Percentiles rank a stretch among this genome's conserved stretches.
Conservation (phyloP, 2,797 vertebrate genomes). For the Syndactyla subalaris region DNA sequence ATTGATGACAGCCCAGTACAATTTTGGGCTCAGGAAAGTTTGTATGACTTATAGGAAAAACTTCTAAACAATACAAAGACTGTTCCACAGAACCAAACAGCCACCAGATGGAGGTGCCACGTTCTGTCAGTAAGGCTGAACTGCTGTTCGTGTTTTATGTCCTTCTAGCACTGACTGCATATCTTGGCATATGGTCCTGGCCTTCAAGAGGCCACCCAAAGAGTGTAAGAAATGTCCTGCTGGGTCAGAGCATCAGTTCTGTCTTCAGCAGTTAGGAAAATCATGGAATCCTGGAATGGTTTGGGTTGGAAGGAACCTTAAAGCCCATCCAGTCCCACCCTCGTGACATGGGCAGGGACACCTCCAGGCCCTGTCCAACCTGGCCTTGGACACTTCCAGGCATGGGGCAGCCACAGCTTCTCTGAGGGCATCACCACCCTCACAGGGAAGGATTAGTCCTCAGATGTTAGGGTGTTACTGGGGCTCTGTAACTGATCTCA, state of each 20-base stretch:
- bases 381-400: not conserved
- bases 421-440: not conserved
- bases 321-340: not conserved
- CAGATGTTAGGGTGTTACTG: not conserved
- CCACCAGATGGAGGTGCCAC: not conserved
- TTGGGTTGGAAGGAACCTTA: not conserved
- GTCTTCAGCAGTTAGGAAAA: not conserved
- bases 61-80: not conserved
- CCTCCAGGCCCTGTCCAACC: not conserved
- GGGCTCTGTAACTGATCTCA: not conserved
- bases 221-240: not conserved
- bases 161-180: not conserved
- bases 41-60: not conserved
- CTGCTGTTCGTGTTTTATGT: not conserved
- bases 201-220: not conserved
- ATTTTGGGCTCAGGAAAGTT: not conserved
- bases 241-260: not conserved
- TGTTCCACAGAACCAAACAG: not conserved
- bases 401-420: not conserved
- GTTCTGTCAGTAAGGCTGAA: not conserved
- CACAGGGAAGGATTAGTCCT: not conserved
- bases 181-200: fast-evolving
- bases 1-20: not conserved
- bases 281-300: not conserved
- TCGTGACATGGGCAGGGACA: not conserved